Conservation (phyloP, 1,140 invertebrate species). For the Reticulitermes speratus region DNA sequence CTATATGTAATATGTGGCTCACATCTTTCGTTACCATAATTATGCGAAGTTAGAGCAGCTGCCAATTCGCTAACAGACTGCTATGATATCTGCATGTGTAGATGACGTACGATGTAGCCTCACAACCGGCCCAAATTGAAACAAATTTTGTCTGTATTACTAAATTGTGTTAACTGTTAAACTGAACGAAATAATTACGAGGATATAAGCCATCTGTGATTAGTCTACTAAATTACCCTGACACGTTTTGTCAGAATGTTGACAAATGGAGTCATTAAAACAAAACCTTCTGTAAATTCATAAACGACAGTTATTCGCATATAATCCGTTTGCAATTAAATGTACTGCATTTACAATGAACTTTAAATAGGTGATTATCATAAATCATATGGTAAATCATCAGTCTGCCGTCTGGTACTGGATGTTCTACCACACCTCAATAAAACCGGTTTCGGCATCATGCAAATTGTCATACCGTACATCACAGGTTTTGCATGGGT, state of each 20-base stretch:
- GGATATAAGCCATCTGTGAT: not conserved
- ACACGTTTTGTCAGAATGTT: not conserved
- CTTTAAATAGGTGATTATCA: not conserved
- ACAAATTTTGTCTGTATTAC: not conserved
- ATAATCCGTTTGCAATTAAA: constrained; percentile 3
- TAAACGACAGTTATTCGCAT: not conserved
- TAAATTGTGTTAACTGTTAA: not conserved
- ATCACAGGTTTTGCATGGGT: too few relatives aligned
- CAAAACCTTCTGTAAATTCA: not conserved
- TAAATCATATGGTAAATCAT: not conserved
- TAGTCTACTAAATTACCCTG: not conserved
- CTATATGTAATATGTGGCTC: not conserved
- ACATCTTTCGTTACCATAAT: not conserved
- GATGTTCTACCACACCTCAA: not conserved
- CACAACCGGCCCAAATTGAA: not conserved
- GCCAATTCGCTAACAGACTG: not conserved
- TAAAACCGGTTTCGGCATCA: too few relatives aligned
- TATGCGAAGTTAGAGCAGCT: not conserved
- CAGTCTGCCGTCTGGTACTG: not conserved
- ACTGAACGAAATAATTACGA: not conserved
- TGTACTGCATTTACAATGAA: constrained; percentile 1
- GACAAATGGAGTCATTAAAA: constrained; percentile 1
- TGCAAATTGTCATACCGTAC: too few relatives aligned
- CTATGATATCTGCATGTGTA: not conserved
- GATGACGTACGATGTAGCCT: not conserved